Conservation (phyloP, 1,140 invertebrate species). For the Listronotus oregonensis region DNA sequence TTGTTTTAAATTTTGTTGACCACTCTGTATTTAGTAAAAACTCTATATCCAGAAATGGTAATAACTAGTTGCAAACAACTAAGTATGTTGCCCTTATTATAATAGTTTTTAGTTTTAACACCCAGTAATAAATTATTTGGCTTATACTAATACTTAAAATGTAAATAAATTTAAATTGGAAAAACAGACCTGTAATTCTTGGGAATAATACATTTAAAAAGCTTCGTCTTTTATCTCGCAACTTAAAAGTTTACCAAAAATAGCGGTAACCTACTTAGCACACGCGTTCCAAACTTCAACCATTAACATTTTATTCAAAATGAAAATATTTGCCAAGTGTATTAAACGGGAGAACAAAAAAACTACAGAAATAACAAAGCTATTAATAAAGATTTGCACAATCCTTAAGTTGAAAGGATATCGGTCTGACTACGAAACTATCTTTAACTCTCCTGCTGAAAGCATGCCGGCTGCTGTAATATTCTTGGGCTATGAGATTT, state of each 20-base stretch:
- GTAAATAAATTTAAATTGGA: no score
- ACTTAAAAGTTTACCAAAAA: neutral
- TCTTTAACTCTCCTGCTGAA: slow-evolving; percentile 21
- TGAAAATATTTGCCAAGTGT: neutral
- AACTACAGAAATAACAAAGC: neutral
- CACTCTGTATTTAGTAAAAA: no score
- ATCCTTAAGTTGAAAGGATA: slow-evolving; percentile 8
- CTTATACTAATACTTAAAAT: no score
- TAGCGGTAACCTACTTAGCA: no score
- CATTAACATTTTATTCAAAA: neutral
- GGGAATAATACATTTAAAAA: slow-evolving; percentile 57
- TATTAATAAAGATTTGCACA: slow-evolving; percentile 30
- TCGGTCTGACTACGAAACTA: slow-evolving; percentile 12
- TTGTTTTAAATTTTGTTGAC: no score
- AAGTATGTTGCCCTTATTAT: no score
- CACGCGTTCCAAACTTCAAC: neutral
- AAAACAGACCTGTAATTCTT: slow-evolving; percentile 56
- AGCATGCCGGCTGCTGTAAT: slow-evolving; percentile 16
- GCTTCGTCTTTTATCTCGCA: no score
- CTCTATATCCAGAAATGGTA: no score
- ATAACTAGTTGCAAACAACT: no score
- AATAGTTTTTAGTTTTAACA: no score
- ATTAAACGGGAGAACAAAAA: neutral
- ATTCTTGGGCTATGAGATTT: slow-evolving; percentile 1
- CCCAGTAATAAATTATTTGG: no score